Base-by-base conservation (phyloP, 2,797 vertebrate species). In the Sebastes glaucus region DNA sequence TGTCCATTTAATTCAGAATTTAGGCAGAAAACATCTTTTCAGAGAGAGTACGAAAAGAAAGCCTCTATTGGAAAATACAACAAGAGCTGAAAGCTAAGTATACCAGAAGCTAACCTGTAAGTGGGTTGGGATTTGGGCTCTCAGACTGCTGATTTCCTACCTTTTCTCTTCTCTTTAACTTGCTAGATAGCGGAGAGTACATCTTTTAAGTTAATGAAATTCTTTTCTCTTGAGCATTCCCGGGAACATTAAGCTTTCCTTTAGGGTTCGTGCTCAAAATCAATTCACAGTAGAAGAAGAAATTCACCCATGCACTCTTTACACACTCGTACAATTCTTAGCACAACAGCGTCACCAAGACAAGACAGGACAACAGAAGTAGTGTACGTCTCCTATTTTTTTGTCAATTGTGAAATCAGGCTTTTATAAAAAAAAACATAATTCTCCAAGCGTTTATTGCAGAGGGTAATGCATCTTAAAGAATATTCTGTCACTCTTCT, bases 171-270 rank as follows among this genome's bases (percentile, higher is more conserved):
- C 64, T 80, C 25, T 28, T 81, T 38, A 59, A 80, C 68, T 69
- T 78, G 62, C 3, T 4, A 68, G 30, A 52, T 49, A 79, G 60
- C 14, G 6, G n/a, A 74, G 61, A 75, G 55, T 42, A 46, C 71
- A 81, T 88, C 77, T 77, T 62, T 74, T 35, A 62, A 80, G 28
- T 72, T 79, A 87, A 89, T 89, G 72, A 67, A 91, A 78, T 84
- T 76, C 64, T 80, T 88, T 83, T 64, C 70, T 85, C 82, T 67
- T n/a, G 49, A 78, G 74, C 22, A 52, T 74, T 85, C 80, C 68
- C 30, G 35, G 22, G 49, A 83, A 77, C 62, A 67, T 73, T 70
- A 35, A 64, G 53, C 59, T 85, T 73, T 68, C 63, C 63, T 64
- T 55, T n/a, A 84, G 72, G 42, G 53, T 74, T 28, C 68, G n/a